These are phyloP conservation scores for Cyphomyrus plagiostoma DNA, from an alignment of 2,113 vertebrate species.

Conservation along the genomic window DNA sequence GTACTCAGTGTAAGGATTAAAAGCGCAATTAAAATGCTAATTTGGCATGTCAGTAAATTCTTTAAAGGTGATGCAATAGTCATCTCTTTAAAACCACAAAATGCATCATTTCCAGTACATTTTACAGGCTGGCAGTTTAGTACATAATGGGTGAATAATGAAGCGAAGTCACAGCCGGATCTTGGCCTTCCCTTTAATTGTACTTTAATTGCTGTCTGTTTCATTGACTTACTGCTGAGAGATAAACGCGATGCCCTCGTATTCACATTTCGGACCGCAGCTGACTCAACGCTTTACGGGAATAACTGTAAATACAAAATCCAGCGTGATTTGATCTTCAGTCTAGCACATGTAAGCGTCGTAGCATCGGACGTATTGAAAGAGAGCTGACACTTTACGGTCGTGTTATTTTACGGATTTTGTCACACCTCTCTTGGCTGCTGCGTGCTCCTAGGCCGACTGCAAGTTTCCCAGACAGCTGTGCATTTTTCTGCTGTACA, in stretches of 20 bases:
- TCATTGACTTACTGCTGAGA: neutral
- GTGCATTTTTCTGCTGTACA: neutral
- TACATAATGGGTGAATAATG: neutral
- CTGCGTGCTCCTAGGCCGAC: neutral
- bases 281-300: conserved; percentile 2
- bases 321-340: neutral
- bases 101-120: neutral
- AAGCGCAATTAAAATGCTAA: neutral
- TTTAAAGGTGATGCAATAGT: neutral
- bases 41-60: neutral
- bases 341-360: neutral
- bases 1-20: neutral
- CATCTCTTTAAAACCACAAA: neutral
- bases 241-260: no score
- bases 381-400: neutral
- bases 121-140: neutral
- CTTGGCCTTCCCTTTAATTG: neutral
- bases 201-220: neutral
- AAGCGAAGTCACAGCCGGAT: neutral
- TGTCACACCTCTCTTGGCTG: neutral
- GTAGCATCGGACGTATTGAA: neutral
- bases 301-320: neutral
- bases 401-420: neutral
- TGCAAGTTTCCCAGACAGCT: neutral
- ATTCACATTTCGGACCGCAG: neutral